Evolutionary conservation across 2,888 invertebrate genomes (phyloP).

Genomic region (Eilema griseolum): DNA sequence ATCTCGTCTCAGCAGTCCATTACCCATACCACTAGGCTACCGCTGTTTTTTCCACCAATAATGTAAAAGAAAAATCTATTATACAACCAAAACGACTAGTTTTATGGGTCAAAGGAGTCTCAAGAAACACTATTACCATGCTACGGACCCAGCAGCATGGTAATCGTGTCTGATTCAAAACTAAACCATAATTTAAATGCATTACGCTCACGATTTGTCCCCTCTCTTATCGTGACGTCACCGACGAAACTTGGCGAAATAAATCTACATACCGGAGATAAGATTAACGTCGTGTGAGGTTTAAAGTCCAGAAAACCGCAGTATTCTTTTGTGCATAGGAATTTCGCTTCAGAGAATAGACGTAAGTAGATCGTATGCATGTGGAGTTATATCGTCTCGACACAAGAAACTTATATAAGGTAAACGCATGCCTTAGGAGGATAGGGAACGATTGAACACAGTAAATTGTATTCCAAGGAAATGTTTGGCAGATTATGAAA

Average conservation of each 20-base stretch:
- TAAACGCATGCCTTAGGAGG: not conserved
- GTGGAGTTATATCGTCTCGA: not conserved
- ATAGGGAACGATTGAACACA: not conserved
- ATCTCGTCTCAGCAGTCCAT: too few species aligned
- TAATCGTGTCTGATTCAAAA: constrained; percentile 16
- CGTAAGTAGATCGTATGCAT: not conserved
- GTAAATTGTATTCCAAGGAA: not conserved
- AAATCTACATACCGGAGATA: constrained; percentile 62
- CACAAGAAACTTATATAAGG: not conserved
- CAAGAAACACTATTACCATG: not conserved
- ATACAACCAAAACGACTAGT: constrained; percentile 22
- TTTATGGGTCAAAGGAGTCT: not conserved
- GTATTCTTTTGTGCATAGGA: constrained; percentile 19
- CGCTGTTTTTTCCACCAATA: not conserved
- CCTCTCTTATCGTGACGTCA: constrained; percentile 34
- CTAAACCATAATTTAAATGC: constrained; percentile 62
- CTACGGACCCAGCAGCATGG: not conserved
- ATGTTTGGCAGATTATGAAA: too few species aligned
- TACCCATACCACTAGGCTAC: too few species aligned
- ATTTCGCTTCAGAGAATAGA: constrained; percentile 16
- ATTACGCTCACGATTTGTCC: constrained; percentile 60
- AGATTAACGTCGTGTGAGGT: constrained; percentile 36
- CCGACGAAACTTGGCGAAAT: constrained; percentile 57
- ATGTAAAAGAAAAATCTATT: not conserved
- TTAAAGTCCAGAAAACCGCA: constrained; percentile 22